Evolutionary conservation across 2,888 invertebrate species (phyloP).

Genomic region (Hanleya hanleyi): DNA sequence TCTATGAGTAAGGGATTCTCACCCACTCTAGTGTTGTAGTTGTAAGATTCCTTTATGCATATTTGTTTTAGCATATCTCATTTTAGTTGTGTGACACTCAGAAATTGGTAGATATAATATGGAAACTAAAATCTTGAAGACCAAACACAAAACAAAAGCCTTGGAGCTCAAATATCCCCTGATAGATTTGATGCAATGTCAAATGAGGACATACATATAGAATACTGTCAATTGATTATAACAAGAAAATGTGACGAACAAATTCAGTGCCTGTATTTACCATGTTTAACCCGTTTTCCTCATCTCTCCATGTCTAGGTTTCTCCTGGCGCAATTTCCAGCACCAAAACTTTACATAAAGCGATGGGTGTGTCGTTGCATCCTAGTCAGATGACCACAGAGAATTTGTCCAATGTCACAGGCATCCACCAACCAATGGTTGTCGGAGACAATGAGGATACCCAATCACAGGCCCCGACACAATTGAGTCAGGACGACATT

Average conservation of each 20-base stretch:
- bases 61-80: no score
- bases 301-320: conserved; percentile 27
- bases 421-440: background rate
- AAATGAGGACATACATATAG: no score
- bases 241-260: background rate
- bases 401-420: background rate
- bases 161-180: no score
- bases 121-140: no score
- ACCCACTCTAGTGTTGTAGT: no score
- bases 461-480: background rate
- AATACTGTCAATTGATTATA: no score
- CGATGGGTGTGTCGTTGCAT: conserved; percentile 45
- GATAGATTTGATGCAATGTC: no score
- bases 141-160: no score
- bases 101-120: no score
- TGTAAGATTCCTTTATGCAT: no score
- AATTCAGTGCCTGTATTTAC: background rate
- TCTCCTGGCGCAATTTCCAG: conserved; percentile 44
- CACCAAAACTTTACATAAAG: conserved; percentile 39
- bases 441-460: background rate
- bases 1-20: no score
- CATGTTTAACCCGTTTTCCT: background rate
- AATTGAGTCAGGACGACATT: background rate
- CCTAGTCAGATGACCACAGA: conserved; percentile 20
- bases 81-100: no score